Conservation (phyloP, 2,113 vertebrate species). For the Dascyllus trimaculatus region DNA sequence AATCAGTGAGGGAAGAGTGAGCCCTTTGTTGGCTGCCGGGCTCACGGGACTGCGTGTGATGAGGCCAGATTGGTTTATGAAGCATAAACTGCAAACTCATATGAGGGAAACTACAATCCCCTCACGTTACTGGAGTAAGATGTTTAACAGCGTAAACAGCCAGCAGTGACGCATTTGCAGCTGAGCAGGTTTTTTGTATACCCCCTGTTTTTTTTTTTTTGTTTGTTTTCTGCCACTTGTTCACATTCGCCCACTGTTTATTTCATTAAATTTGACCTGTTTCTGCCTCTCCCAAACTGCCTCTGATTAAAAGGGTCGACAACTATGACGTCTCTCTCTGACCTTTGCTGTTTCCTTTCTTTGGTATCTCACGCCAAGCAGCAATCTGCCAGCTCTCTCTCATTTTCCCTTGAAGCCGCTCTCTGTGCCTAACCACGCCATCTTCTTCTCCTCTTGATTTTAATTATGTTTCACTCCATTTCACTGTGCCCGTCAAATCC, state of each 20-base stretch:
- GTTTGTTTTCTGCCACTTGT: background rate
- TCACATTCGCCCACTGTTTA: constrained; percentile 55
- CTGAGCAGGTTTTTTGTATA: constrained; percentile 43
- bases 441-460: constrained; percentile 2
- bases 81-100: constrained; percentile 56
- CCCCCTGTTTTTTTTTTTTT: constrained; percentile 9
- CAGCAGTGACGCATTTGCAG: constrained; percentile 59
- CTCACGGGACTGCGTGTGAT: constrained; percentile 54
- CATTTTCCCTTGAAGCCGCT: constrained; percentile 6
- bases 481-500: background rate
- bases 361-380: constrained; percentile 11
- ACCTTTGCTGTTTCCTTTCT: constrained; percentile 53
- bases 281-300: constrained; percentile 12
- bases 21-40: constrained; percentile 58
- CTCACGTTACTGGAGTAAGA: constrained; percentile 45
- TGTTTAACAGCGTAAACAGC: constrained; percentile 48
- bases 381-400: constrained; percentile 25
- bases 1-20: constrained; percentile 52
- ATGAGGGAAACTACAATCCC: constrained; percentile 45
- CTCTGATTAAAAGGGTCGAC: constrained; percentile 36
- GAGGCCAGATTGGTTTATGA: constrained; percentile 35
- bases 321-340: constrained; percentile 35
- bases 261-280: constrained; percentile 41
- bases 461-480: background rate
- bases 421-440: background rate